phyloP scores from a whole-genome alignment of 2,113 vertebrate species.

The Platichthys stellatus region DNA sequence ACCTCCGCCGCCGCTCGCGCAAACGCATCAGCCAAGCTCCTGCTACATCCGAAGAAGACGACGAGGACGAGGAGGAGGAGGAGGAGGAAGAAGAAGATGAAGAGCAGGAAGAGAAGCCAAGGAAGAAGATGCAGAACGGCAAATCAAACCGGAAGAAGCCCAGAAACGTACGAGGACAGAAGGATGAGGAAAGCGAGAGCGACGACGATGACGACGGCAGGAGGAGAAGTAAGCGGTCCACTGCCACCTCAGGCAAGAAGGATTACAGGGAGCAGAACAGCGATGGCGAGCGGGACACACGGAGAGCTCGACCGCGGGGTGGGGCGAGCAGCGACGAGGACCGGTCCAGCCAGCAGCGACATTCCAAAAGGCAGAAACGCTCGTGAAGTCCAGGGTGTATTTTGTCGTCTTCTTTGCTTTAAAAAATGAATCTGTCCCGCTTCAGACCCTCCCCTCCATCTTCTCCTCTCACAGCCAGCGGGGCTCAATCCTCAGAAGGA shows the following conservation, averaged over 20 bases:
- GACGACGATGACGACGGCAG: conserved; percentile 27
- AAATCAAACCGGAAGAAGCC: conserved; percentile 59
- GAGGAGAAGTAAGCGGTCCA: conserved; percentile 77
- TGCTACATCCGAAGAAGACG: conserved; percentile 64
- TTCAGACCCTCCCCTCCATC: conserved; percentile 22
- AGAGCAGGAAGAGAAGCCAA: conserved; percentile 27
- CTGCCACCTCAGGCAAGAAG: conserved; percentile 62
- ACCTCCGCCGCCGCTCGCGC: conserved; percentile 88
- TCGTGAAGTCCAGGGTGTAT: conserved; percentile 68
- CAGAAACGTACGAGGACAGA: conserved; percentile 15
- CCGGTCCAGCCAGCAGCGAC: conserved; percentile 74
- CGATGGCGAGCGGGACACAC: conserved; percentile 75
- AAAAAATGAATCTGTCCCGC: conserved; percentile 17
- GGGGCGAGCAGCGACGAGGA: conserved; percentile 75
- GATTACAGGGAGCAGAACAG: conserved; percentile 82
- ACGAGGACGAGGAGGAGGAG: conserved; percentile 48
- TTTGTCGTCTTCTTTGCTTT: conserved; percentile 53
- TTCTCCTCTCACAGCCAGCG: conserved; percentile 56
- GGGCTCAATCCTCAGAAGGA: conserved; percentile 69
- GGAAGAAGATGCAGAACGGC: conserved; percentile 75
- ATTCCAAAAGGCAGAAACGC: conserved; percentile 85
- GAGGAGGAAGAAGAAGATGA: conserved; percentile 50
- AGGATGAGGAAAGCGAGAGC: conserved; percentile 60
- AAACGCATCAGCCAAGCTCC: conserved; percentile 76
- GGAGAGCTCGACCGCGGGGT: conserved; percentile 69